phyloP scores from a whole-genome alignment of 2,888 invertebrate species.

The Odontomyia ornata region DNA sequence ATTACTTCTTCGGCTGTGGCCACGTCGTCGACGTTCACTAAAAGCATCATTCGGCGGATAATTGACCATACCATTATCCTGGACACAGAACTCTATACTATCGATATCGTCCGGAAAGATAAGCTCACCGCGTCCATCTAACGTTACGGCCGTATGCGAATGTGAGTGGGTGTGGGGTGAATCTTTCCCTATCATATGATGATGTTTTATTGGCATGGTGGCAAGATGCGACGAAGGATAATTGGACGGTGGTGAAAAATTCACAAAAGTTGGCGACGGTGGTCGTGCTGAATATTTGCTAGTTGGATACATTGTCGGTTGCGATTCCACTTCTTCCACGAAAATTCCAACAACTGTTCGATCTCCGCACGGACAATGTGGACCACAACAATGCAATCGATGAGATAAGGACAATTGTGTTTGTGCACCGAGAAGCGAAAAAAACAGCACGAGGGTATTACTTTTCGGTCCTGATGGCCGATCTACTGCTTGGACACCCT shows the following conservation, averaged over 20 bases:
- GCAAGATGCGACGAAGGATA: conserved; percentile 69
- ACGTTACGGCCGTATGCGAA: conserved; percentile 51
- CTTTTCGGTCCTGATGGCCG: too few relatives aligned
- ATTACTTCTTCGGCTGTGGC: conserved; percentile 61
- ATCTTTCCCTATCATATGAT: conserved; percentile 35
- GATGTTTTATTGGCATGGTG: conserved; percentile 46
- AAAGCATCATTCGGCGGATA: conserved; percentile 56
- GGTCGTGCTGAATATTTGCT: conserved; percentile 60
- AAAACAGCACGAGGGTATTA: too few relatives aligned
- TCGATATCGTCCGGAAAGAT: conserved; percentile 63
- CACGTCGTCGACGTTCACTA: conserved; percentile 58
- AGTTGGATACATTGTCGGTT: conserved; percentile 57
- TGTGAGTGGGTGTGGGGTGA: conserved; percentile 1
- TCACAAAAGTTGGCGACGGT: conserved; percentile 68
- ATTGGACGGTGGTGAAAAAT: conserved; percentile 79
- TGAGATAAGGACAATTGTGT: conserved; percentile 28
- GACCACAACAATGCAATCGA: conserved; percentile 2
- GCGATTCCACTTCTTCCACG: not conserved
- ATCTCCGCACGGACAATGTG: not conserved
- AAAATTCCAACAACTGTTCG: not conserved
- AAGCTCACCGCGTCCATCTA: conserved; percentile 58
- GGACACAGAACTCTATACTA: conserved; percentile 63
- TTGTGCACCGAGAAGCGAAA: conserved; percentile 8
- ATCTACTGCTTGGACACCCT: conserved; percentile 9
- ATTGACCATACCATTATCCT: conserved; percentile 56